Evolutionary conservation across 2,113 vertebrate species (phyloP).

Genomic region (Amphilophus citrinellus): DNA sequence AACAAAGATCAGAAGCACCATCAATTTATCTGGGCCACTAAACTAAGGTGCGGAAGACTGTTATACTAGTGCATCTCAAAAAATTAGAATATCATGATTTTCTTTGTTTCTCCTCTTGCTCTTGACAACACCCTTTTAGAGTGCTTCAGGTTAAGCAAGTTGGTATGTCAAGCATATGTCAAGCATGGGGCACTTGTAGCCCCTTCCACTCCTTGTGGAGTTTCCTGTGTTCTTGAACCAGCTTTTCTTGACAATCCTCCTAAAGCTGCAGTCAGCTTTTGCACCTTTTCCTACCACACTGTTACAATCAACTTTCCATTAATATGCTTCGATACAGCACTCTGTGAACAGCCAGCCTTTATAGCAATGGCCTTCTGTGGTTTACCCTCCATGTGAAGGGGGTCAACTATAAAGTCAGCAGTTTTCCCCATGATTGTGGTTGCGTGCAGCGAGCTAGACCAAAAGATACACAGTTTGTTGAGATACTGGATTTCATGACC

Average conservation of each 20-base stretch:
- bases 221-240: too few relatives aligned
- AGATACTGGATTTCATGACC: not conserved
- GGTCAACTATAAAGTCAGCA: not conserved
- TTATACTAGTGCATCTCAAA: not conserved
- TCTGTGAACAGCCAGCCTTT: not conserved
- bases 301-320: not conserved
- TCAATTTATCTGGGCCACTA: not conserved
- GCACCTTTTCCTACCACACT: not conserved
- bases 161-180: too few relatives aligned
- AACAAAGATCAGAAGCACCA: not conserved
- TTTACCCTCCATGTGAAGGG: not conserved
- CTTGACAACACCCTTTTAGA: too few relatives aligned
- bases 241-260: too few relatives aligned
- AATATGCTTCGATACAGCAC: not conserved
- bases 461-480: not conserved
- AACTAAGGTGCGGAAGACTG: not conserved
- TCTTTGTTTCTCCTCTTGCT: too few relatives aligned
- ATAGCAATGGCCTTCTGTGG: not conserved
- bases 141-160: too few relatives aligned
- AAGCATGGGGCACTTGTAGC: not conserved
- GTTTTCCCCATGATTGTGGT: not conserved
- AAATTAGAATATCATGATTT: not conserved
- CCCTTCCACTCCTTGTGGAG: not conserved
- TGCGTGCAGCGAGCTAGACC: not conserved
- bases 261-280: not conserved